Base-by-base conservation (phyloP, 1,140 invertebrate species). In the Diorhabda sublineata region DNA sequence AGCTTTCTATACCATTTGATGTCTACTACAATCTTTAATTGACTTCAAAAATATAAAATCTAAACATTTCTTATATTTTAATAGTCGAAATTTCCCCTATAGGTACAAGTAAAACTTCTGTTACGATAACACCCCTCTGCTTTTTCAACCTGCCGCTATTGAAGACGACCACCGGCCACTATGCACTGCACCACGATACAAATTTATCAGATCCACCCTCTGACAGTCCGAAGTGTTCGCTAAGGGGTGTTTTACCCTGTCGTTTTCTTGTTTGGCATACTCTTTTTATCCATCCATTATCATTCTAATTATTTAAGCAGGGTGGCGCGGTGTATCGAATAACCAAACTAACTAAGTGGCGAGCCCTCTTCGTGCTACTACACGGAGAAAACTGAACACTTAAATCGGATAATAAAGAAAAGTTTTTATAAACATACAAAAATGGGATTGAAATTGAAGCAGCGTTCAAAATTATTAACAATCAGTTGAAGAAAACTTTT, bases 201-300 rank as follows among this genome's bases (percentile, higher is more conserved):
- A 70, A 75, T 75, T 75, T 72, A 75, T 75, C 74, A 75, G 74
- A 58, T 44, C 67, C 47, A 64, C 72, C 74, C 74, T 73, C 69
- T 75, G 74, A 75, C 74, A 75, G 74, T 69, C 67, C 64, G 67
- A 70, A 75, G 74, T 75, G 74, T 64, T 70, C 74, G 69, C 68
- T 73, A 68, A 69, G 71, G 72, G 71, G 68, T 67, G 61, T 65
- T 66, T n/a, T 52, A 52, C 69, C 70, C 64, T 47, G 63, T 47
- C 59, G 45, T 63, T 52, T 52, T 52, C 47, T 71, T 71, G 67
- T 68, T 71, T 73, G 71, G 64, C 71, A 70, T 75, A 71, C 69
- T 69, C 68, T 76, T 76, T 77, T 77, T 77, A 75, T 74, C 71
- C 73, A 69, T 68, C 74, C 74, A 77, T 77, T 77, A 77, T 77